Evolutionary conservation across 2,113 vertebrate species (phyloP), one percentile per base, ranked within the genome.

Genomic region (Phodopus roborovskii): DNA sequence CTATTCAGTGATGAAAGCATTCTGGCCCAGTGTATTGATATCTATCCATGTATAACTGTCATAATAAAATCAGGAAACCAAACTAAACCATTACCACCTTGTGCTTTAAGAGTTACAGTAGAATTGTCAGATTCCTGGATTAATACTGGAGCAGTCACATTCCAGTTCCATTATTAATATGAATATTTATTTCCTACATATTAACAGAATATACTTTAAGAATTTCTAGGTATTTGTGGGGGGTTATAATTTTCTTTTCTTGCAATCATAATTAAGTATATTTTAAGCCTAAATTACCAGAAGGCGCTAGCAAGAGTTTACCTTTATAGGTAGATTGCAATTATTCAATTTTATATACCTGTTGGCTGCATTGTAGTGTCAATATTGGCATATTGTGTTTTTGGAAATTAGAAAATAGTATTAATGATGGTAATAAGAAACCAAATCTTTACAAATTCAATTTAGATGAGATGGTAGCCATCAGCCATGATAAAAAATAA

Each of bases 221-320:
- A 90, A 70, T 78, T 97, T 98, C 79, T 90, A 93, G 93, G 45
- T 97, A 90, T 96, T 95, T 97, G 92, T 58, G 48, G 0, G n/a
- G 48, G 48, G 95, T 89, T 97, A 56, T 88, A 77, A 20, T 95
- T 94, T 95, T 45, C 87, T 98, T 92, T 97, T 96, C 94, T 92
- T 98, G 75, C n/a, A 97, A 89, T 85, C 96, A 94, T 85, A 95
- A 92, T 77, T 24, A 12, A 19, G 96, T 97, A 81, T 96, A 73
- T 95, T 92, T 96, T 82, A 94, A 92, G 33, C 30, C 28, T 87
- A 85, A 77, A 70, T 95, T 81, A 94, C 48, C 96, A 93, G 96
- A 94, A 77, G 84, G 1, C 71, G 28, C 62, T 90, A 91, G 39
- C 88, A 93, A 89, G 96, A 91, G 83, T 96, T 86, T 94, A 60